phyloP scores from a whole-genome alignment of 2,797 vertebrate species.

The Cryptoprocta ferox region DNA sequence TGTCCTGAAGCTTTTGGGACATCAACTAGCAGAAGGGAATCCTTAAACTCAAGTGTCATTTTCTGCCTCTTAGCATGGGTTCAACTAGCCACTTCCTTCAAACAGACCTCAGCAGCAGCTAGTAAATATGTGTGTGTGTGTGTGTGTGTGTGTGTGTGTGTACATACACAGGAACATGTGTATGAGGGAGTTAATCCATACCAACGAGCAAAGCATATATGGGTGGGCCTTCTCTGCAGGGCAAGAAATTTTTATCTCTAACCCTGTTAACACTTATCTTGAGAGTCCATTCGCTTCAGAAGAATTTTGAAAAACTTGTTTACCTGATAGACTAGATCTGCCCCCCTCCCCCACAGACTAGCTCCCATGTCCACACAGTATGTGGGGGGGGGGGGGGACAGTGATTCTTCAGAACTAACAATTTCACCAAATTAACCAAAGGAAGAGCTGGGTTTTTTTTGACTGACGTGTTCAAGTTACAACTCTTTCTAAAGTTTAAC shows the following conservation, averaged over 20 bases:
- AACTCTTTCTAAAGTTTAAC: background rate
- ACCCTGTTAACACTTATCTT: background rate
- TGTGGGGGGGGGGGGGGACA: too few species aligned
- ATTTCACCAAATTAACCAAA: background rate
- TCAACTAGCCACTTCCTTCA: background rate
- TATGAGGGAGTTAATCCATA: background rate
- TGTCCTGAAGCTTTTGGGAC: background rate
- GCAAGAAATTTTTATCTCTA: background rate
- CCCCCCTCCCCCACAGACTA: background rate
- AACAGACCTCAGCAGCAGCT: background rate
- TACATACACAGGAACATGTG: rapidly evolving
- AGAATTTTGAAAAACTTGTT: background rate
- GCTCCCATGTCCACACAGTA: background rate
- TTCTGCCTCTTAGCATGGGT: background rate
- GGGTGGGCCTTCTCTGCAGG: background rate
- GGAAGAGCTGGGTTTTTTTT: background rate
- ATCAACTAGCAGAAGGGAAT: background rate
- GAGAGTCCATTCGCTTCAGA: background rate
- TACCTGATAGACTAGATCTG: background rate
- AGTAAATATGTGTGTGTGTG: background rate
- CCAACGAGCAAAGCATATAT: background rate
- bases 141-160: background rate
- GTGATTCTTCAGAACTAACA: background rate
- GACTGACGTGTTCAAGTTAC: background rate
- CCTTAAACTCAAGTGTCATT: background rate